Evolutionary conservation across 2,113 vertebrate species (phyloP).

Genomic region (Alligator sinensis): DNA sequence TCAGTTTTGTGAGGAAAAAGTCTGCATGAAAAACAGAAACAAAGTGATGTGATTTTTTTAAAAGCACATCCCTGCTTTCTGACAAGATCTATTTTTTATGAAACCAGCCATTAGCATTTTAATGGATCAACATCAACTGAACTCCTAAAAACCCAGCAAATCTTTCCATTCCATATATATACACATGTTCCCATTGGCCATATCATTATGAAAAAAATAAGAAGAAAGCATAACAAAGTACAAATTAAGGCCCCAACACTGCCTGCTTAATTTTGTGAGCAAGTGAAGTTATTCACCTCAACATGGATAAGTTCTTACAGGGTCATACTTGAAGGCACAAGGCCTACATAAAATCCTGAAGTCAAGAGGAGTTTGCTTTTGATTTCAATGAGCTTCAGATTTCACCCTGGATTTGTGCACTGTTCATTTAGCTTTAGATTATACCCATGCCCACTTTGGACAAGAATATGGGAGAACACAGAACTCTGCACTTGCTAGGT

Average conservation of each 20-base stretch:
- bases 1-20: not conserved
- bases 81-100: not conserved
- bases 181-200: not conserved
- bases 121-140: not conserved
- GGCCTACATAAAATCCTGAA: not conserved
- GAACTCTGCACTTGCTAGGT: not conserved
- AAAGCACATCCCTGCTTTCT: not conserved
- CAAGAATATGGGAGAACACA: not conserved
- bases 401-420: not conserved
- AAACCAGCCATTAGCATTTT: not conserved
- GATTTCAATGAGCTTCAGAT: not conserved
- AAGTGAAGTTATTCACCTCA: not conserved
- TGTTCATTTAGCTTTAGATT: not conserved
- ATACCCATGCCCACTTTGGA: not conserved
- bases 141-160: not conserved
- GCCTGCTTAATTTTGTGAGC: not conserved
- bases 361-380: not conserved
- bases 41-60: not conserved
- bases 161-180: not conserved
- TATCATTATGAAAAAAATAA: not conserved
- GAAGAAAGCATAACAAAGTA: not conserved
- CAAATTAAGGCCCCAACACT: not conserved
- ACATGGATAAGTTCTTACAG: not conserved
- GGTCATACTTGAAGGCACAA: not conserved
- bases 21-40: not conserved